Percentiles rank a stretch among this genome's conserved stretches.
Conservation (phyloP, 2,113 vertebrate species). For the Osmerus mordax region DNA sequence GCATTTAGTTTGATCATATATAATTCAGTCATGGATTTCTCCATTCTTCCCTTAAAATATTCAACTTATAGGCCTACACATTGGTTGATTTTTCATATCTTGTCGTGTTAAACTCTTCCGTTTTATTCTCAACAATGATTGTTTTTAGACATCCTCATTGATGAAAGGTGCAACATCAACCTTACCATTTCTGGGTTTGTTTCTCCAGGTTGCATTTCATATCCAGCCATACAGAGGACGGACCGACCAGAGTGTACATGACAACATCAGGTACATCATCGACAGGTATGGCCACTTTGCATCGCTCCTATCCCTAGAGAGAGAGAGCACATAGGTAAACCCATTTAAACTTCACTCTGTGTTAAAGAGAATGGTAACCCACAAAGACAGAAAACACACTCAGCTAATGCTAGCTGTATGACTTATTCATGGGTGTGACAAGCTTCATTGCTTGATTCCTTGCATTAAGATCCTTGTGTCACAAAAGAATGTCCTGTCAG, state of each 20-base stretch:
- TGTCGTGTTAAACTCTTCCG: conserved; percentile 23
- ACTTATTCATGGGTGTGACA: no score
- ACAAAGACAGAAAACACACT: no score
- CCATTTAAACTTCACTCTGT: conserved; percentile 42
- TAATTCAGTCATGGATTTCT: conserved; percentile 51
- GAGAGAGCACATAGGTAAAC: conserved; percentile 3
- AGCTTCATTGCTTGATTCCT: no score
- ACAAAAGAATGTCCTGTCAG: no score
- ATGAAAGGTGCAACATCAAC: conserved; percentile 13
- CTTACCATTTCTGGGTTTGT: conserved; percentile 1
- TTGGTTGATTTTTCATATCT: conserved; percentile 36
- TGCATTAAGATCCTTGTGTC: no score
- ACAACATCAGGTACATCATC: conserved; percentile 89
- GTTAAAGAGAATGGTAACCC: conserved; percentile 19
- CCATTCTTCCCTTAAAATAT: conserved; percentile 47
- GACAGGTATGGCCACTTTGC: conserved; percentile 76
- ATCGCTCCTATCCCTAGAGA: neutral
- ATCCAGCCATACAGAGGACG: conserved; percentile 85
- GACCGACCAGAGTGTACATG: conserved; percentile 82
- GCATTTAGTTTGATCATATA: conserved; percentile 47
- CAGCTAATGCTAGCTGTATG: no score
- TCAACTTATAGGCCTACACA: conserved; percentile 32
- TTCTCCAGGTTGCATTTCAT: conserved; percentile 83
- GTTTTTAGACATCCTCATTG: neutral
- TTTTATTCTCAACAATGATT: neutral